phyloP scores from a whole-genome alignment of 1,140 invertebrate species.

The Goniozus legneri region DNA sequence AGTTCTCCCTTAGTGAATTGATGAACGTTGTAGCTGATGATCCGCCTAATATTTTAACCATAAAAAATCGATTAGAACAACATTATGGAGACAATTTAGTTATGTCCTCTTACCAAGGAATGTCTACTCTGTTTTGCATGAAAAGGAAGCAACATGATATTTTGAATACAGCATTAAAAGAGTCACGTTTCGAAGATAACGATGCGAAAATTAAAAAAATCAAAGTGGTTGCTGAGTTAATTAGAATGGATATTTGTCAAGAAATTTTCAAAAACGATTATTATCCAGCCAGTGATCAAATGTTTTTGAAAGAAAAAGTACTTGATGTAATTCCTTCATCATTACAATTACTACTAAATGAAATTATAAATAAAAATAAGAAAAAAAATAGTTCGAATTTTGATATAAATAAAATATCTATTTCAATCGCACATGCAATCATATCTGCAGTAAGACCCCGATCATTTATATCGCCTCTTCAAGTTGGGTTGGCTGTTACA shows the following conservation, averaged over 20 bases:
- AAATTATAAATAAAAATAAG: conserved; percentile 3
- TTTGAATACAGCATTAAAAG: not conserved
- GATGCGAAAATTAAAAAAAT: conserved; percentile 23
- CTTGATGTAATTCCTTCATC: conserved; percentile 8
- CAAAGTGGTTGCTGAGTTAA: conserved; percentile 25
- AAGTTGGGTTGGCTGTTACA: conserved; percentile 9
- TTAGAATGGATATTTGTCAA: conserved; percentile 26
- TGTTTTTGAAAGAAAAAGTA: conserved; percentile 15
- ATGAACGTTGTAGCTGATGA: not conserved
- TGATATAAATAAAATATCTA: conserved; percentile 12
- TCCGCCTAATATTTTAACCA: not conserved
- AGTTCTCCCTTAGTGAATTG: not conserved
- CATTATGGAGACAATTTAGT: not conserved
- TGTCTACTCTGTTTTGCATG: not conserved
- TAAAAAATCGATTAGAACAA: not conserved
- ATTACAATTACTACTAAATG: conserved; percentile 8
- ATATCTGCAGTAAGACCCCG: conserved; percentile 17
- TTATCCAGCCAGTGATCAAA: conserved; percentile 21
- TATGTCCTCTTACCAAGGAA: not conserved
- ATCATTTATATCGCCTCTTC: conserved; percentile 17
- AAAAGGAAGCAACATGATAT: not conserved
- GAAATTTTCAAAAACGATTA: conserved; percentile 8
- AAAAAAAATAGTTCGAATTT: too few species aligned
- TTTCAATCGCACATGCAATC: conserved; percentile 19
- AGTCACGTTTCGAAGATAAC: not conserved